A percentile compares a stretch with the other conserved stretches of the same genome.
Evolutionary conservation across 2,797 vertebrate genomes (phyloP).

Genomic region (Sebastes diaconus): DNA sequence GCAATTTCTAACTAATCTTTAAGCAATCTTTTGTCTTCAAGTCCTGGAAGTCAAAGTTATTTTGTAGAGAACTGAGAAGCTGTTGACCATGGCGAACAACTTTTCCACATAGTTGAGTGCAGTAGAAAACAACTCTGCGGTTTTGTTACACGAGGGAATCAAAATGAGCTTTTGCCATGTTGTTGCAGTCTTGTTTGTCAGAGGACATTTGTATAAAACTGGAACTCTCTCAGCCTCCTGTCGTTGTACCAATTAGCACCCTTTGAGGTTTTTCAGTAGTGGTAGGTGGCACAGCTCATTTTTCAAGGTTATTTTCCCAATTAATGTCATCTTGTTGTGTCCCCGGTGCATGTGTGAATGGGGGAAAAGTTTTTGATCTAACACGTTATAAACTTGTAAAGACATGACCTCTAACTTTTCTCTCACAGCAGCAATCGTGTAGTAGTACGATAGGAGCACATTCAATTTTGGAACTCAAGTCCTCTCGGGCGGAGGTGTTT

Average conservation of each 20-base stretch:
- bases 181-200: background rate
- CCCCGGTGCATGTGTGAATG: background rate
- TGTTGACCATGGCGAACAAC: background rate
- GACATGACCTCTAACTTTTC: too few relatives aligned
- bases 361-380: background rate
- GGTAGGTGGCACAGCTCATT: background rate
- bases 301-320: background rate
- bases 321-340: background rate
- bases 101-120: background rate
- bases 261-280: background rate
- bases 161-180: background rate
- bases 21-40: background rate
- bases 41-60: background rate
- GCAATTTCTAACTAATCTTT: background rate
- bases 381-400: background rate
- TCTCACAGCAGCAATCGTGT: background rate
- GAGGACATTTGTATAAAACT: background rate
- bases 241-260: background rate
- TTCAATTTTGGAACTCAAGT: background rate
- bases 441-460: background rate
- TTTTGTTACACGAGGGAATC: background rate
- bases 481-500: background rate
- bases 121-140: background rate
- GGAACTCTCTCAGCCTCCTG: background rate
- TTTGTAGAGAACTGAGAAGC: background rate